Evolutionary conservation across 1,140 invertebrate genomes (phyloP).

Genomic region (Drosophila persimilis): DNA sequence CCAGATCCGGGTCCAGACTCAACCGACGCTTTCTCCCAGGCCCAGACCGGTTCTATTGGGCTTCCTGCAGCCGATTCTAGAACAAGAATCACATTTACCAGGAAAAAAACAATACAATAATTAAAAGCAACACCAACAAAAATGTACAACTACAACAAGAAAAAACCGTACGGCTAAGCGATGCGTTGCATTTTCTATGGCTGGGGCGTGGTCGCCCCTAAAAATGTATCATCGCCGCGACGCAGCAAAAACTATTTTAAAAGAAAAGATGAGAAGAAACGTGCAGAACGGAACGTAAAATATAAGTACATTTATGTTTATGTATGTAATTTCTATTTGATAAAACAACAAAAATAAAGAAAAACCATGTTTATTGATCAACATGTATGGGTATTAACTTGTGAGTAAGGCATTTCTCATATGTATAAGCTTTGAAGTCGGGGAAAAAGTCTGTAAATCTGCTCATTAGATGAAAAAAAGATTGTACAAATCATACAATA

Average conservation of each 20-base stretch:
- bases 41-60: constrained; percentile 30
- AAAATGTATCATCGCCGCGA: constrained; percentile 16
- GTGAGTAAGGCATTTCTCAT: no score
- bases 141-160: constrained; percentile 20
- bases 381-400: neutral
- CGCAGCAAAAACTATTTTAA: constrained; percentile 36
- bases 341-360: constrained; percentile 47
- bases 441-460: no score
- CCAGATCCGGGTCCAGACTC: neutral
- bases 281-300: constrained; percentile 14
- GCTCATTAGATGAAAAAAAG: no score
- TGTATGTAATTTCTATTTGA: constrained; percentile 56
- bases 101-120: constrained; percentile 12
- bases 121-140: constrained; percentile 11
- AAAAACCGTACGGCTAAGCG: constrained; percentile 38
- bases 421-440: no score
- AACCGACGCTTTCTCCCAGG: constrained; percentile 17
- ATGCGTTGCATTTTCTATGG: constrained; percentile 36
- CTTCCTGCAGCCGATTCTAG: constrained; percentile 40
- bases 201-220: constrained; percentile 41
- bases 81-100: constrained; percentile 5
- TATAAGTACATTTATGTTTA: constrained; percentile 52
- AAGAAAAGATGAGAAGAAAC: constrained; percentile 28
- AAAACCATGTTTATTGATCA: constrained; percentile 56
- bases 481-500: no score